phyloP scores from a whole-genome alignment of 2,888 invertebrate species.

The Tachina grossa region DNA sequence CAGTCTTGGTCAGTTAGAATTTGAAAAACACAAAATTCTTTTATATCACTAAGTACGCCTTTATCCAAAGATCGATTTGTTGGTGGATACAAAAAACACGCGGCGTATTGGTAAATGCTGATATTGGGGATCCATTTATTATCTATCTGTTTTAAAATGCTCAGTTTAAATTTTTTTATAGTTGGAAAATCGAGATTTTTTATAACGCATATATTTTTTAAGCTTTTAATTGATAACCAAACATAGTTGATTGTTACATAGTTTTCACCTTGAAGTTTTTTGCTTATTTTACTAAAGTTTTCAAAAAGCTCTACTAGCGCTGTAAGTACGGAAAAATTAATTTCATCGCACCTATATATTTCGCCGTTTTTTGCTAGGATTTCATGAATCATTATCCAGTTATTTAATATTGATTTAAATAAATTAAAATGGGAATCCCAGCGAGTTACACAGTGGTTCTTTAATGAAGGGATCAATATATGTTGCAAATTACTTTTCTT shows the following conservation, averaged over 20 bases:
- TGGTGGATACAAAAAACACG: background rate
- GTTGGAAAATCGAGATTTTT: background rate
- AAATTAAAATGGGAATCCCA: too few species aligned
- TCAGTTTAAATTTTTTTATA: background rate
- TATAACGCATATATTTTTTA: background rate
- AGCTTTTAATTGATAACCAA: constrained; percentile 8
- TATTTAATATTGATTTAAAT: too few species aligned
- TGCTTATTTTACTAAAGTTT: too few species aligned
- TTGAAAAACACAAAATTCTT: constrained; percentile 32
- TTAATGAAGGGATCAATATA: too few species aligned
- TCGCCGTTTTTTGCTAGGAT: too few species aligned
- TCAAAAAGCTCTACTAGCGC: too few species aligned
- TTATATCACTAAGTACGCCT: background rate
- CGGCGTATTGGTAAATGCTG: background rate
- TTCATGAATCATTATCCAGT: too few species aligned
- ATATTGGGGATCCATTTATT: constrained; percentile 25
- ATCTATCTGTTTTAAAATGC: background rate
- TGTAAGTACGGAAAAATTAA: too few species aligned
- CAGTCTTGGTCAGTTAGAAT: constrained; percentile 3
- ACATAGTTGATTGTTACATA: background rate
- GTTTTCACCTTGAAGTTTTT: background rate
- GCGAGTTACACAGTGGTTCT: too few species aligned
- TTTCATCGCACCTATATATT: too few species aligned
- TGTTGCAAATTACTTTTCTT: too few species aligned
- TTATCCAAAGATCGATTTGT: background rate